Evolutionary conservation across 1,140 invertebrate genomes (phyloP).

Genomic region (Trypoxylus dichotomus): DNA sequence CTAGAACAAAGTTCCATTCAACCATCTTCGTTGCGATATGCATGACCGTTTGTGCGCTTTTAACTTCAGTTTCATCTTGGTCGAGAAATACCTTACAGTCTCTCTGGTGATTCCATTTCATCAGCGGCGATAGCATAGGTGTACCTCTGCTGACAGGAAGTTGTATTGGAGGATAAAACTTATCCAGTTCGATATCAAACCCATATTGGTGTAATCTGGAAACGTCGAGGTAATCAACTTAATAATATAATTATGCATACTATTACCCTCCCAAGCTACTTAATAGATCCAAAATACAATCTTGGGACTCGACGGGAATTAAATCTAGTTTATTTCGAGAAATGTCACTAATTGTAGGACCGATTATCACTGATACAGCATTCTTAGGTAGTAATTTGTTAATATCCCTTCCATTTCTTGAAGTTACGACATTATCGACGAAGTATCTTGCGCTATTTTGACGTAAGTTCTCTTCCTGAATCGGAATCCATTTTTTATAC

Average conservation of each 20-base stretch:
- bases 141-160: background rate
- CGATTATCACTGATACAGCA: slow-evolving; percentile 8
- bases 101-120: slow-evolving; percentile 36
- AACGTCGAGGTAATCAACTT: too few relatives aligned
- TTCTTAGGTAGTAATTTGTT: slow-evolving; percentile 40
- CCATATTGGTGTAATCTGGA: slow-evolving; percentile 59
- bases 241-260: too few relatives aligned
- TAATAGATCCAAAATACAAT: background rate
- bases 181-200: background rate
- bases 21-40: slow-evolving; percentile 65
- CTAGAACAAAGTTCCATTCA: slow-evolving; percentile 75
- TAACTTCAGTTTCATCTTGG: slow-evolving; percentile 41
- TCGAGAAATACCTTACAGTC: slow-evolving; percentile 49
- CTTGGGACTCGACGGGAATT: background rate
- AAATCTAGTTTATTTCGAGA: background rate
- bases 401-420: background rate
- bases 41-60: background rate
- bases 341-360: background rate
- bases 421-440: background rate
- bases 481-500: background rate
- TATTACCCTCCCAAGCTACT: slow-evolving; percentile 1
- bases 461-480: background rate
- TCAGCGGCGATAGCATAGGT: background rate
- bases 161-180: background rate
- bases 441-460: background rate